Conservation (phyloP, 2,113 vertebrate genomes). For the Serilophus lunatus region DNA sequence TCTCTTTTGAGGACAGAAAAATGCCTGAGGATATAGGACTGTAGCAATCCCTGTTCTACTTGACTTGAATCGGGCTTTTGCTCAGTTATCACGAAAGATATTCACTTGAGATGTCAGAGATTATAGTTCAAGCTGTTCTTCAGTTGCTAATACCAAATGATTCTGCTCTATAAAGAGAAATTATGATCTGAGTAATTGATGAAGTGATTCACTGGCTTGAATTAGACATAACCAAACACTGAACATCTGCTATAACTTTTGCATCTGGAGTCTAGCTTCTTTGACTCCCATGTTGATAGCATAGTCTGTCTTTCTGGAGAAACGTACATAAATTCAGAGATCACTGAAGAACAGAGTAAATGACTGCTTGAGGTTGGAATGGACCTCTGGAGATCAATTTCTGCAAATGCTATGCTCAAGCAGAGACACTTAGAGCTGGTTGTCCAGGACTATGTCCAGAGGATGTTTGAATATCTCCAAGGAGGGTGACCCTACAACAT, state of each 20-base stretch:
- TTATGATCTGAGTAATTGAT: background rate
- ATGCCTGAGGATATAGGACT: background rate
- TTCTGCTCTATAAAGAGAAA: background rate
- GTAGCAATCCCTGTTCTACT: background rate
- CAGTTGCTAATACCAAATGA: background rate
- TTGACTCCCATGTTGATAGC: background rate
- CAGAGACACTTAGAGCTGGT: background rate
- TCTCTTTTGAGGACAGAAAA: background rate
- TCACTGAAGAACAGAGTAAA: background rate
- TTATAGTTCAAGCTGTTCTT: background rate
- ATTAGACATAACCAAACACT: background rate
- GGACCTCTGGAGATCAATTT: background rate
- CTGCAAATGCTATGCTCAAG: background rate
- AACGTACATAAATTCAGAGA: background rate
- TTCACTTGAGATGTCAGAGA: background rate
- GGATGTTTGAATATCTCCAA: background rate
- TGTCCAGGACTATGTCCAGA: background rate
- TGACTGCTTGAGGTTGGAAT: background rate
- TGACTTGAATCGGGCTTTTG: background rate
- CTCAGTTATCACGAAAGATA: background rate
- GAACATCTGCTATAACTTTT: constrained; percentile 22
- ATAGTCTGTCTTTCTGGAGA: background rate
- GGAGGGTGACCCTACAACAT: background rate
- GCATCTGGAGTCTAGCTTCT: background rate
- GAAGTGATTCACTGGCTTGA: background rate